These are phyloP conservation scores for Gambelia wislizenii DNA, from an alignment of 2,797 vertebrate species.

Conservation along the genomic window DNA sequence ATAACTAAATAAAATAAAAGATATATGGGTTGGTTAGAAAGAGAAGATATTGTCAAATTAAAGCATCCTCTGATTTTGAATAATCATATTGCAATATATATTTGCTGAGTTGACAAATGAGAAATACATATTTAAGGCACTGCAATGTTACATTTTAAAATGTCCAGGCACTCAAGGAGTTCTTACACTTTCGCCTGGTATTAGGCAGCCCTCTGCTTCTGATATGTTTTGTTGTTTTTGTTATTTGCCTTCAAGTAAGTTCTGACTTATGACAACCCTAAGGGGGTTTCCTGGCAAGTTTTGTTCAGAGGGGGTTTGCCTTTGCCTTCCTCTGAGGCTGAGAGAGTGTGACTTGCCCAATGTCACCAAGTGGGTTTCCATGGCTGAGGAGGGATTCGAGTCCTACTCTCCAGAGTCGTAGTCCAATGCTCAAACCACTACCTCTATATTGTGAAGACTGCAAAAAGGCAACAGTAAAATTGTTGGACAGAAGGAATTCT, in stretches of 20 bases:
- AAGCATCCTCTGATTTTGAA: not conserved
- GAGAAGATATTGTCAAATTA: conserved; percentile 18
- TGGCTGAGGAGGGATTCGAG: too few relatives aligned
- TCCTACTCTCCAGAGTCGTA: too few relatives aligned
- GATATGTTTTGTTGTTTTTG: not conserved
- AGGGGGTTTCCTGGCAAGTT: too few relatives aligned
- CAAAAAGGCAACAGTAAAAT: not conserved
- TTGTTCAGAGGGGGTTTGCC: too few relatives aligned
- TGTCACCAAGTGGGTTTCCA: too few relatives aligned
- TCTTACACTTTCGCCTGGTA: not conserved
- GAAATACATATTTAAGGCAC: conserved; percentile 16
- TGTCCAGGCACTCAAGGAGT: not conserved
- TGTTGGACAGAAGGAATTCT: not conserved
- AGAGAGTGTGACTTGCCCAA: too few relatives aligned
- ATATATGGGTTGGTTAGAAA: not conserved
- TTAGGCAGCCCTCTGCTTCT: not conserved
- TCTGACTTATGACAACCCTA: too few relatives aligned
- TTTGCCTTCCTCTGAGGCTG: too few relatives aligned
- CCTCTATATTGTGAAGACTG: too few relatives aligned
- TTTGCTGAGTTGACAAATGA: not conserved
- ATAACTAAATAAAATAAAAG: too few relatives aligned
- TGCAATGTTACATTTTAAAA: not conserved
- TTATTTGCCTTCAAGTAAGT: too few relatives aligned
- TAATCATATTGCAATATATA: not conserved
- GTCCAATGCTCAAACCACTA: too few relatives aligned